phyloP scores from a whole-genome alignment of 2,888 invertebrate species.

The Panzeria rudis region DNA sequence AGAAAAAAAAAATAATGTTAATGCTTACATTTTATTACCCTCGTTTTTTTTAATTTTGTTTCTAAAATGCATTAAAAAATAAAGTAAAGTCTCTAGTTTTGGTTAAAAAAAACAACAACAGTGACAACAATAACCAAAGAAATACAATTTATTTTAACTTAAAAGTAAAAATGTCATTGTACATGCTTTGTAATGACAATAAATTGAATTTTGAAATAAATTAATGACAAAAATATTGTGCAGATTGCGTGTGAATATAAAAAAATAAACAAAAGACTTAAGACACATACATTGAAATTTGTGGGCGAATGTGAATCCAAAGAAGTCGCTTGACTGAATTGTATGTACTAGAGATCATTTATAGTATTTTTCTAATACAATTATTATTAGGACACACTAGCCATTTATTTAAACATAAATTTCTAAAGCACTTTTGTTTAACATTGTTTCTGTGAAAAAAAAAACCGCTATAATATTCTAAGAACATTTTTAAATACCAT shows the following conservation, averaged over 20 bases:
- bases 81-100: conserved; percentile 48
- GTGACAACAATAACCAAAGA: neutral
- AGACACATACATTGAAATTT: conserved; percentile 39
- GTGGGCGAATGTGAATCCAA: neutral
- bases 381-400: neutral
- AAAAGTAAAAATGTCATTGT: conserved; percentile 37
- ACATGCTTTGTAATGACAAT: conserved; percentile 61
- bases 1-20: conserved; percentile 34
- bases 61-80: conserved; percentile 26
- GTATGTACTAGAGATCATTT: too few relatives aligned
- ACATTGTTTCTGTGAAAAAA: neutral
- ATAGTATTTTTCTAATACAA: neutral
- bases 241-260: conserved; percentile 43
- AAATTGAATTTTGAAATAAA: conserved; percentile 65
- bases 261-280: conserved; percentile 62
- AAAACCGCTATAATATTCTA: too few relatives aligned
- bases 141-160: conserved; percentile 18
- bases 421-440: neutral
- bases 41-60: conserved; percentile 56
- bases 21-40: conserved; percentile 68
- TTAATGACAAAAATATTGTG: conserved; percentile 48
- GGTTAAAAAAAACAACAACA: conserved; percentile 7
- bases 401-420: neutral
- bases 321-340: neutral
- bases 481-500: too few relatives aligned